A percentile compares a stretch with the other conserved stretches of the same genome.
phyloP scores from a whole-genome alignment of 1,140 invertebrate species.

The Euwallacea fornicatus region DNA sequence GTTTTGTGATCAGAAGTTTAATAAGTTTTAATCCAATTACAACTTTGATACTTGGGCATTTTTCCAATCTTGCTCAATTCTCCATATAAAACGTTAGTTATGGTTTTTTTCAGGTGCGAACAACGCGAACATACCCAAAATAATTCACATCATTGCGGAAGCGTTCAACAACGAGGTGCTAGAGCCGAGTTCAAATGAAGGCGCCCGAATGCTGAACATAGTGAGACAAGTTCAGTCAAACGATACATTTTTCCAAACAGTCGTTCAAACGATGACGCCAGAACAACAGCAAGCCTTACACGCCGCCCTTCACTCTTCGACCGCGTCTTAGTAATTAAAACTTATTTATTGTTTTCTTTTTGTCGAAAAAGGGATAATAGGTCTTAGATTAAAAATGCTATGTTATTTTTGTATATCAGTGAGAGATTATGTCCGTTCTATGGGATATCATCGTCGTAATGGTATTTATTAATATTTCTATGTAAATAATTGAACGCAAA shows the following conservation, averaged over 20 bases:
- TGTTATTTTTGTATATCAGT: constrained; percentile 28
- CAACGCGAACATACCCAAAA: constrained; percentile 84
- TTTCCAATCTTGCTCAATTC: too few relatives aligned
- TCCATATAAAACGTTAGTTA: too few relatives aligned
- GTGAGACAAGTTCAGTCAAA: constrained; percentile 80
- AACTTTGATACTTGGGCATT: too few relatives aligned
- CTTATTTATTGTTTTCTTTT: constrained; percentile 32
- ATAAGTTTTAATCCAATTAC: too few relatives aligned
- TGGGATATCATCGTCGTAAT: background rate
- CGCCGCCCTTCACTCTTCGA: constrained; percentile 59
- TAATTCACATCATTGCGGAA: constrained; percentile 88
- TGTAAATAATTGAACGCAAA: background rate
- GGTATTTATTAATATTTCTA: background rate
- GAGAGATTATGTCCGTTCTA: background rate
- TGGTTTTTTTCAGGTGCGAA: constrained; percentile 59
- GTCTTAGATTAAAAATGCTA: constrained; percentile 26
- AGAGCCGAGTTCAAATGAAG: constrained; percentile 64
- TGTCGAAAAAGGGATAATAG: constrained; percentile 32
- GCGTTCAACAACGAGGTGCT: constrained; percentile 83
- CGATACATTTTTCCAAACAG: constrained; percentile 80
- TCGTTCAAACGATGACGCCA: constrained; percentile 70
- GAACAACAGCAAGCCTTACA: constrained; percentile 83
- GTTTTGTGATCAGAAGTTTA: too few relatives aligned
- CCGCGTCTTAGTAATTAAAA: constrained; percentile 35
- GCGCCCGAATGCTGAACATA: constrained; percentile 70